Evolutionary conservation across 2,113 vertebrate genomes (phyloP).

Genomic region (Hippolais icterina): DNA sequence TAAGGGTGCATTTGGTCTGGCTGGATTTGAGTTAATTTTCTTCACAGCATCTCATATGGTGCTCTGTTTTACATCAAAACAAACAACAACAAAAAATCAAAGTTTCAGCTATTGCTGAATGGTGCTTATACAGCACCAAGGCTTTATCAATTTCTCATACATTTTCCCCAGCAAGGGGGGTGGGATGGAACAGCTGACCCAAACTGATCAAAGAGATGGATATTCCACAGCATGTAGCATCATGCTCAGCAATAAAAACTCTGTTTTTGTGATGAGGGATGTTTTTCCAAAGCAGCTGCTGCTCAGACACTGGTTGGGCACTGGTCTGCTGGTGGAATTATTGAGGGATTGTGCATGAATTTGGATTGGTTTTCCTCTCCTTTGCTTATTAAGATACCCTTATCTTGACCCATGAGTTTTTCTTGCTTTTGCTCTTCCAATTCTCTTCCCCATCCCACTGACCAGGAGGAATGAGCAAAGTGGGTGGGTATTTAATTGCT

Average conservation of each 20-base stretch:
- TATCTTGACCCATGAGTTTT: neutral
- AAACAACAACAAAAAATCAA: neutral
- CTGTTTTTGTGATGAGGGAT: neutral
- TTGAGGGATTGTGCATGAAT: neutral
- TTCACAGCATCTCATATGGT: neutral
- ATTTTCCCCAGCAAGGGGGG: neutral
- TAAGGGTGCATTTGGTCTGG: neutral
- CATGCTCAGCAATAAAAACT: neutral
- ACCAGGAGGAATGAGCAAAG: accelerated
- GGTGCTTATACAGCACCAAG: neutral
- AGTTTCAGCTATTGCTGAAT: neutral
- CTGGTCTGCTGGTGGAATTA: neutral
- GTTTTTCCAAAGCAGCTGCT: neutral
- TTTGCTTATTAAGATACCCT: neutral
- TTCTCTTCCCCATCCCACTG: neutral
- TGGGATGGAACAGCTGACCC: neutral
- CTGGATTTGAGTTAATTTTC: neutral
- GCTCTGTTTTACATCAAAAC: neutral
- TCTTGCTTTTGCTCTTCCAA: neutral
- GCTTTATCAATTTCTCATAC: neutral
- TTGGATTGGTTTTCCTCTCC: neutral
- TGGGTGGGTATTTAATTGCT: neutral
- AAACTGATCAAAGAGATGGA: neutral
- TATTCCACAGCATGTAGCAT: neutral
- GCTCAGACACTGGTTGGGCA: neutral